These are phyloP conservation scores for Steromphala cineraria DNA, from an alignment of 2,888 invertebrate species.

Conservation along the genomic window DNA sequence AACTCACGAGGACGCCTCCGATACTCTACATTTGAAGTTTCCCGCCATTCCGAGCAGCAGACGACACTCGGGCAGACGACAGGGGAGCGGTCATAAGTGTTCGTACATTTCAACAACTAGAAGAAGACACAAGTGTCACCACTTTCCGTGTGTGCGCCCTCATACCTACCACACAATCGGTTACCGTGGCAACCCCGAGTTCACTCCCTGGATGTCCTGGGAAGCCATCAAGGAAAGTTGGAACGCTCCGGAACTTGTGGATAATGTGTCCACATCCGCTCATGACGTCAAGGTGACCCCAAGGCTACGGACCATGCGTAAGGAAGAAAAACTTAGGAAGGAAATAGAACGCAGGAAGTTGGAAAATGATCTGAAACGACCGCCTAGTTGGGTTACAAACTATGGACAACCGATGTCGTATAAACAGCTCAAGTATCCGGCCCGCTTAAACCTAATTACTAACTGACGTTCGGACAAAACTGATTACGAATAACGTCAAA, in stretches of 20 bases:
- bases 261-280: background rate
- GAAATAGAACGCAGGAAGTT: background rate
- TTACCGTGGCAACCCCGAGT: background rate
- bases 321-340: background rate
- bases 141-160: background rate
- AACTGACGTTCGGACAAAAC: background rate
- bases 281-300: background rate
- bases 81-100: background rate
- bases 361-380: background rate
- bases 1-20: background rate
- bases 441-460: background rate
- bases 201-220: background rate
- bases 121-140: background rate
- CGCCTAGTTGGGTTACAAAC: background rate
- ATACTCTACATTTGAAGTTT: background rate
- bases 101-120: background rate
- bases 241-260: background rate
- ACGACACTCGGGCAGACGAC: background rate
- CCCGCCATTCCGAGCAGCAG: background rate
- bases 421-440: background rate
- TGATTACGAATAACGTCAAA: no score
- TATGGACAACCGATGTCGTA: background rate
- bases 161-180: constrained; percentile 8
- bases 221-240: background rate
- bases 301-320: background rate